A percentile compares a stretch with the other conserved stretches of the same genome.
Conservation (phyloP, 2,888 invertebrate genomes). For the Polylopha cassiicola region DNA sequence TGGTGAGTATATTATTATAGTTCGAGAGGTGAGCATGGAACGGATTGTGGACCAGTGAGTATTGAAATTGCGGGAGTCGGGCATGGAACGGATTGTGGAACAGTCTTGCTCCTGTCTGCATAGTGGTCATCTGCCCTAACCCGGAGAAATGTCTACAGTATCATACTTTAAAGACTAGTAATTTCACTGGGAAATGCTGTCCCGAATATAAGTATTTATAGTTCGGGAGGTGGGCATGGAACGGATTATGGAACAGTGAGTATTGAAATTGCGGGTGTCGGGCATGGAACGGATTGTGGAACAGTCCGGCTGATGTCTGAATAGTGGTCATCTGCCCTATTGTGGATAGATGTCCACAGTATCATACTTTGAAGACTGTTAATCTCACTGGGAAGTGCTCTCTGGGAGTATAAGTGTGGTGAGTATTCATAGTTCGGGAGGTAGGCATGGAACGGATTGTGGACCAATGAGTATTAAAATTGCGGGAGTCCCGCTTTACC, state of each 20-base stretch:
- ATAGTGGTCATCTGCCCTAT: conserved; percentile 79
- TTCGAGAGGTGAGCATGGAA: too few species aligned
- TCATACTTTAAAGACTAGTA: conserved; percentile 57
- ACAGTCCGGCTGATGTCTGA: conserved; percentile 85
- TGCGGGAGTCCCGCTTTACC: conserved; percentile 73
- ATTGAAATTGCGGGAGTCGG: too few species aligned
- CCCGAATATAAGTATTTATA: conserved; percentile 76
- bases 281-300: conserved; percentile 77
- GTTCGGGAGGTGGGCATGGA: too few species aligned
- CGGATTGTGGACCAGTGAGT: too few species aligned
- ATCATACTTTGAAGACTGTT: conserved; percentile 60
- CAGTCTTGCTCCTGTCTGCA: conserved; percentile 85
- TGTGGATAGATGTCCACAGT: conserved; percentile 77
- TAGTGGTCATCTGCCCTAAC: conserved; percentile 79
- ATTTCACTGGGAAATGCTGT: conserved; percentile 78
- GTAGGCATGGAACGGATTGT: too few species aligned
- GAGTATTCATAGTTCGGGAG: conserved; percentile 27
- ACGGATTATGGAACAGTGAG: too few species aligned
- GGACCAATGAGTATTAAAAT: too few species aligned
- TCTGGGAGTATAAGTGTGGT: conserved; percentile 80
- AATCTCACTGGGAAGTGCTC: conserved; percentile 78
- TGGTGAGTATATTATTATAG: conserved; percentile 54
- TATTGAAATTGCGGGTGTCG: too few species aligned
- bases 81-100: conserved; percentile 74
- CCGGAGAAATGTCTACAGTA: conserved; percentile 78